These are phyloP conservation scores for Porites lutea DNA, from an alignment of 64 coral and sea anemone species.

Conservation along the genomic window DNA sequence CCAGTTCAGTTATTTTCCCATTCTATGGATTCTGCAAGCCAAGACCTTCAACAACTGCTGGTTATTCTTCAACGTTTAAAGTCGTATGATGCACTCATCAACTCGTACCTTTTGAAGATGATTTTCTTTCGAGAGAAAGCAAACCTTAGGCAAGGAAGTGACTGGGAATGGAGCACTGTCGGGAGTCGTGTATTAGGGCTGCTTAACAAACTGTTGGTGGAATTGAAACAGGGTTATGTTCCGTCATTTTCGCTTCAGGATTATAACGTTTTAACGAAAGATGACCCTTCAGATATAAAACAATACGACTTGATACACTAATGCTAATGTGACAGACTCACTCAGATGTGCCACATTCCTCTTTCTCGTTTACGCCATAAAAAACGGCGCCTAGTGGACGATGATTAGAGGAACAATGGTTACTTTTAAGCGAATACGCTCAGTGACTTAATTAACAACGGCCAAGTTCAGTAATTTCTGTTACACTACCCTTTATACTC, in stretches of 20 bases:
- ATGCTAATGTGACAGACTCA: too few relatives aligned
- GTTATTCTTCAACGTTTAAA: background rate
- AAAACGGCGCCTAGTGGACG: too few relatives aligned
- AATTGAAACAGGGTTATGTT: constrained; percentile 20
- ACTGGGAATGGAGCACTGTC: constrained; percentile 37
- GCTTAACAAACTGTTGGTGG: constrained; percentile 10
- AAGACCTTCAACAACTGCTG: constrained; percentile 32
- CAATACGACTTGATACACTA: too few relatives aligned
- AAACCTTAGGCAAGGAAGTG: background rate
- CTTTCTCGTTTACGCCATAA: too few relatives aligned
- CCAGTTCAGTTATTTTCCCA: constrained; percentile 19
- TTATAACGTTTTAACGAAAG: constrained; percentile 37
- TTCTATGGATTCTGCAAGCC: background rate
- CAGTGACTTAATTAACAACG: too few relatives aligned
- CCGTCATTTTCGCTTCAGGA: constrained; percentile 45
- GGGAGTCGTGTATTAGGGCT: constrained; percentile 44
- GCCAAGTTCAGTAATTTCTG: too few relatives aligned
- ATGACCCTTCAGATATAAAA: background rate
- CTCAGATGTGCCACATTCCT: too few relatives aligned
- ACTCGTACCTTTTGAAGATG: constrained; percentile 78
- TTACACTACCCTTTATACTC: too few relatives aligned
- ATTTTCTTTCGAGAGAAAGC: constrained; percentile 46
- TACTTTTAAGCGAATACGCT: too few relatives aligned
- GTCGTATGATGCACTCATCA: constrained; percentile 40
- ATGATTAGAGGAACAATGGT: too few relatives aligned